Evolutionary conservation across 2,113 vertebrate genomes (phyloP).

Genomic region (Gallinago undulata): DNA sequence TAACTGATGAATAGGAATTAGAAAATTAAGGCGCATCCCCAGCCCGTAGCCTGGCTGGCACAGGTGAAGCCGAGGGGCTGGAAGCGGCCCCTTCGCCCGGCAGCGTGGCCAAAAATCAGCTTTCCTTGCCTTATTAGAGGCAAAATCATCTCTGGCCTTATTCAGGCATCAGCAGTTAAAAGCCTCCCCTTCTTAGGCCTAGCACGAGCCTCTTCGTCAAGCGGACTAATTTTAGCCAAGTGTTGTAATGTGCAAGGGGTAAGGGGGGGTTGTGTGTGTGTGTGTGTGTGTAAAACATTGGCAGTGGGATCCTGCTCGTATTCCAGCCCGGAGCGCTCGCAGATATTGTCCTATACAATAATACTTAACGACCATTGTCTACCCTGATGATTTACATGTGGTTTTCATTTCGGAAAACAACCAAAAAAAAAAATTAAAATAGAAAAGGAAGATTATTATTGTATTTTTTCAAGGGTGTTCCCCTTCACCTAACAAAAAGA

Average conservation of each 20-base stretch:
- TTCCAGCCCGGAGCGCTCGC: background rate
- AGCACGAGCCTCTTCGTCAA: background rate
- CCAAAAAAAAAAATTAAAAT: no score
- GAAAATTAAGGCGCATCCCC: slow-evolving; percentile 63
- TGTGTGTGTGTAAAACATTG: slow-evolving; percentile 22
- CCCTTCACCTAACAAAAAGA: slow-evolving; percentile 42
- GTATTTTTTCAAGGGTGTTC: background rate
- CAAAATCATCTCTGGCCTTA: background rate
- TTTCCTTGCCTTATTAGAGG: background rate
- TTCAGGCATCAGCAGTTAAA: slow-evolving; percentile 1
- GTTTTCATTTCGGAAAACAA: background rate
- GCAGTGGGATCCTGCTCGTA: slow-evolving; percentile 38
- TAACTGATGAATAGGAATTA: slow-evolving; percentile 78
- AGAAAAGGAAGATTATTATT: background rate
- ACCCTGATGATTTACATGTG: slow-evolving; percentile 36
- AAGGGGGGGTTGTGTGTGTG: background rate
- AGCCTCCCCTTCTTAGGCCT: slow-evolving; percentile 30
- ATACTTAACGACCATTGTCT: slow-evolving; percentile 28
- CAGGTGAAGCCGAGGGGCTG: slow-evolving; percentile 44
- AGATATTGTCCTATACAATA: slow-evolving; percentile 49
- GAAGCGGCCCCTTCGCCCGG: background rate
- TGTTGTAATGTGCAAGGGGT: background rate
- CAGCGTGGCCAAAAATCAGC: background rate
- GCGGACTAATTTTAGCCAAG: slow-evolving; percentile 46
- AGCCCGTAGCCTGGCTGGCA: background rate